Percentiles rank a stretch among this genome's conserved stretches.
These are phyloP conservation scores for Oreochromis spilurus DNA, from an alignment of 2,113 vertebrate genomes.

Conservation along the genomic window DNA sequence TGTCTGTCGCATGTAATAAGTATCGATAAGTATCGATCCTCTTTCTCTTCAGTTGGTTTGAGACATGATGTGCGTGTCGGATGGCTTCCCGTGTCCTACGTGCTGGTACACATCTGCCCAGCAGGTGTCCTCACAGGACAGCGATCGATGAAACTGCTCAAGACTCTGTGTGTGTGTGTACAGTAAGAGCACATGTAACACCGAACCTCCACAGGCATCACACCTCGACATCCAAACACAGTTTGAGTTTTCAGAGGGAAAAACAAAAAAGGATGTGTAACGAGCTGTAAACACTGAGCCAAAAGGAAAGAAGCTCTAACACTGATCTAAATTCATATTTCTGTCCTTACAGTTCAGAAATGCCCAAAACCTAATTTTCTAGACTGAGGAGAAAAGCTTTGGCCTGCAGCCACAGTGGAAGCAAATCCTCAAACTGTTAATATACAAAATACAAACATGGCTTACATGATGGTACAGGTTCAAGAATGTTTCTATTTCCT, in stretches of 20 bases:
- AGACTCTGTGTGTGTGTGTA: accelerated
- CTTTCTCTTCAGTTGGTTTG: background rate
- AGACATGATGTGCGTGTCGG: background rate
- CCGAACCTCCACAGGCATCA: background rate
- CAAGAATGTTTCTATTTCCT: background rate
- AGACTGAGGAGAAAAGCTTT: background rate
- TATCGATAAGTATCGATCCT: too few relatives aligned
- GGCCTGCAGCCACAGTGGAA: background rate
- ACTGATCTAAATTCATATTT: background rate
- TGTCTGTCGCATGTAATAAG: background rate
- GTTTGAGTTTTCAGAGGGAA: background rate
- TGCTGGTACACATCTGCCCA: slow-evolving; percentile 5
- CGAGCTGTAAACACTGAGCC: background rate
- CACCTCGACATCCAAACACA: background rate
- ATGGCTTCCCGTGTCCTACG: background rate
- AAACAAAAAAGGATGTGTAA: accelerated
- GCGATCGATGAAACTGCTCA: accelerated
- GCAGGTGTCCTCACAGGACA: slow-evolving; percentile 28
- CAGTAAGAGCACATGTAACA: background rate
- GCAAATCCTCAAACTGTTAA: background rate
- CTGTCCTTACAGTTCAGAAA: background rate
- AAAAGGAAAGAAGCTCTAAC: background rate
- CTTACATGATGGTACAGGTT: background rate
- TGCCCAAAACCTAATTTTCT: background rate
- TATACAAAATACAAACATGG: background rate